Evolutionary conservation across 2,888 invertebrate species (phyloP).

Genomic region (Heliothis peltigera): DNA sequence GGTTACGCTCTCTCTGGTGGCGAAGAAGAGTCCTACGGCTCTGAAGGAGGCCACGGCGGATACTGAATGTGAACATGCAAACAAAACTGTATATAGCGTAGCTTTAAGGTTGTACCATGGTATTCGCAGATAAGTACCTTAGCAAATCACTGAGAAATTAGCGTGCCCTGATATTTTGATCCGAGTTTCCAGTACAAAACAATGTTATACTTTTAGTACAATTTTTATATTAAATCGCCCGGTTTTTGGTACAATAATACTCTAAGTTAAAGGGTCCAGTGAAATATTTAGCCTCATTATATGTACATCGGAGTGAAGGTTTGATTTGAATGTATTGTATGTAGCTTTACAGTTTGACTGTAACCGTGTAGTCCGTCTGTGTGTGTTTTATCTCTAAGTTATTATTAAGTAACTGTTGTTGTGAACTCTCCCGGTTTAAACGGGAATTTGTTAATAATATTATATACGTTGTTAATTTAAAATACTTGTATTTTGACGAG

Average conservation of each 20-base stretch:
- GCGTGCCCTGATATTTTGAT: slow-evolving; percentile 4
- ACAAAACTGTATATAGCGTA: slow-evolving; percentile 45
- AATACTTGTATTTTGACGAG: slow-evolving; percentile 36
- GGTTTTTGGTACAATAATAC: slow-evolving; percentile 5
- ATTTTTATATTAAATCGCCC: slow-evolving; percentile 15
- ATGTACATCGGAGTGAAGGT: slow-evolving; percentile 35
- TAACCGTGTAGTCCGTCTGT: slow-evolving; percentile 31
- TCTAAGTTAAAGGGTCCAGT: slow-evolving; percentile 21
- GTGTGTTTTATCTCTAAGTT: slow-evolving; percentile 52
- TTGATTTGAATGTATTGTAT: slow-evolving; percentile 45
- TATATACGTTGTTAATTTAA: slow-evolving; percentile 65
- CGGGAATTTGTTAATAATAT: slow-evolving; percentile 67
- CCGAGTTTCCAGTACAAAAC: slow-evolving; percentile 13
- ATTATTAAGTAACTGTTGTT: slow-evolving; percentile 65
- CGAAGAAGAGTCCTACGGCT: slow-evolving; percentile 68
- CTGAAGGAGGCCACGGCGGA: slow-evolving; percentile 68
- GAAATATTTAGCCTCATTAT: slow-evolving; percentile 40
- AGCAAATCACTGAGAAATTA: slow-evolving; percentile 9
- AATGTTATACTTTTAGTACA: slow-evolving; percentile 39
- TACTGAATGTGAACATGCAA: slow-evolving; percentile 58
- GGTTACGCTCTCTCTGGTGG: slow-evolving; percentile 77
- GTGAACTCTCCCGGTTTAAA: slow-evolving; percentile 65
- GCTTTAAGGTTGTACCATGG: slow-evolving; percentile 23
- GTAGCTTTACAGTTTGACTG: slow-evolving; percentile 55
- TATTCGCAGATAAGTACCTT: slow-evolving; percentile 14